These are phyloP conservation scores for Acipenser transmontanus DNA, from an alignment of 2,797 vertebrate genomes.

Conservation along the genomic window DNA sequence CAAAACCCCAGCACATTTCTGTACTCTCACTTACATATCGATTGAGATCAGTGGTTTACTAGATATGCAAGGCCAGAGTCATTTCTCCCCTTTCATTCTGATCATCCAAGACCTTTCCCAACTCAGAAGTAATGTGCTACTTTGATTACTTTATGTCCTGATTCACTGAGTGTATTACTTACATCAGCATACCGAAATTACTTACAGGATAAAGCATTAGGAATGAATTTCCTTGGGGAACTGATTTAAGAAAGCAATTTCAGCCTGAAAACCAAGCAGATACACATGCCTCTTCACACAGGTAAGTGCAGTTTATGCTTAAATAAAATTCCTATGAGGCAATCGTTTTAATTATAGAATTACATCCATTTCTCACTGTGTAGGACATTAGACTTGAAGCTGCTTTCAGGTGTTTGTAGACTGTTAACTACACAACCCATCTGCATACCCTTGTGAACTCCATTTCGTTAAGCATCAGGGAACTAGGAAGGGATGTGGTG, in stretches of 20 bases:
- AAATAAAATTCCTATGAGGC: background rate
- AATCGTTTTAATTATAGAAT: too few relatives aligned
- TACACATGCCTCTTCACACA: background rate
- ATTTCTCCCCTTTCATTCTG: background rate
- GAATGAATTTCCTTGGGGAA: too few relatives aligned
- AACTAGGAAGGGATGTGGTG: too few relatives aligned
- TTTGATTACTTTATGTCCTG: conserved; percentile 15
- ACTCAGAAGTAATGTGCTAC: conserved; percentile 11
- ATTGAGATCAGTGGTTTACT: conserved; percentile 10
- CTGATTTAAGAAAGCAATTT: conserved; percentile 13
- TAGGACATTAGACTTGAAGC: too few relatives aligned
- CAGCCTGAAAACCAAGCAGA: background rate
- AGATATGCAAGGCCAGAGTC: background rate
- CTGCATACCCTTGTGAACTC: too few relatives aligned
- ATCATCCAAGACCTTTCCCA: background rate
- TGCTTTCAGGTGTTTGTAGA: too few relatives aligned
- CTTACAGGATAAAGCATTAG: background rate
- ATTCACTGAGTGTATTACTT: too few relatives aligned
- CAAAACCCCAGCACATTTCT: background rate
- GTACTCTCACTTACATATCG: background rate
- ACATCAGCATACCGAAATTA: conserved; percentile 13
- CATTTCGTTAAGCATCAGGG: too few relatives aligned
- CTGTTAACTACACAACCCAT: too few relatives aligned
- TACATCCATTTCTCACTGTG: too few relatives aligned
- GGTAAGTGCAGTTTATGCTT: conserved; percentile 2